These are phyloP conservation scores for Drosophila parabipectinata DNA, from an alignment of 1,140 invertebrate species.

Conservation along the genomic window DNA sequence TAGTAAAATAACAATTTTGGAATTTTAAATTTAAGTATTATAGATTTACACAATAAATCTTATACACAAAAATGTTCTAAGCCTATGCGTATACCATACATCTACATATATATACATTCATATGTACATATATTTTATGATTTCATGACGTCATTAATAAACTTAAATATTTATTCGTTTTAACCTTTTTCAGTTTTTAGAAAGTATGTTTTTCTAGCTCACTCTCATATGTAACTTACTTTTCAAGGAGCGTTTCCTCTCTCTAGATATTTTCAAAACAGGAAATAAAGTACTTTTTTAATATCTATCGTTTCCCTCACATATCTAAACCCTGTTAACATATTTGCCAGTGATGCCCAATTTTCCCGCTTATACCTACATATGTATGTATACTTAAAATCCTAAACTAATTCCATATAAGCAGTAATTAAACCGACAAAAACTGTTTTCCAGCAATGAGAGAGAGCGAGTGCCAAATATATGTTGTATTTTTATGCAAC, in stretches of 20 bases:
- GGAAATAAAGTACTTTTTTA: neutral
- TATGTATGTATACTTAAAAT: too few relatives aligned
- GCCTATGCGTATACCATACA: neutral
- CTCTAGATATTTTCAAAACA: neutral
- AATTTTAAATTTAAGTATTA: too few relatives aligned
- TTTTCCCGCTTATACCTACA: neutral
- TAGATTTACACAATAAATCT: too few relatives aligned
- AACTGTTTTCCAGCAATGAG: too few relatives aligned
- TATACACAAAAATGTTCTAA: too few relatives aligned
- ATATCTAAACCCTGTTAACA: neutral
- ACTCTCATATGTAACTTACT: neutral
- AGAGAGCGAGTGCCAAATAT: too few relatives aligned
- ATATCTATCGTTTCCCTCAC: neutral
- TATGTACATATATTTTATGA: neutral
- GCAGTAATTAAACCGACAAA: too few relatives aligned
- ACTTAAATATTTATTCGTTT: neutral
- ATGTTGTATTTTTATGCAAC: too few relatives aligned
- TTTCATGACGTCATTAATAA: neutral
- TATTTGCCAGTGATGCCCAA: neutral
- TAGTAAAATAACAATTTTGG: too few relatives aligned
- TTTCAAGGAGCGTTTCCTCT: neutral
- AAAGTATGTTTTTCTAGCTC: too few relatives aligned
- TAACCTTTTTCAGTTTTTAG: neutral
- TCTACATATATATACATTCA: neutral
- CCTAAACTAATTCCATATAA: too few relatives aligned